Base-by-base conservation (phyloP, 2,888 invertebrate species). In the Prosopocoilus inquinatus region DNA sequence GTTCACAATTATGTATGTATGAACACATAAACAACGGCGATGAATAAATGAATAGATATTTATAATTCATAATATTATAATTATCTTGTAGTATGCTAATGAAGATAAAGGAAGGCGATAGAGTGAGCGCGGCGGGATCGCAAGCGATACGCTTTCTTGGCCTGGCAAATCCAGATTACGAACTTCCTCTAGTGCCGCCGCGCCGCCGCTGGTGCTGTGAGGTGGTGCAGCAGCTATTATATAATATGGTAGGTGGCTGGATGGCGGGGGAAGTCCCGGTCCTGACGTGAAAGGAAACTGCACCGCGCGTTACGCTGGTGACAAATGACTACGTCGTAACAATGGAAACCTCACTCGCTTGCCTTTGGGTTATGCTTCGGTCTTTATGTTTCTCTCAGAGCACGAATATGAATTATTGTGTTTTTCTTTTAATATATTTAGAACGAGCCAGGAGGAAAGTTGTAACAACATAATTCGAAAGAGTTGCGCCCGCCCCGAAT, bases 241-340 rank as follows among this genome's bases (percentile, higher is more conserved):
- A 60, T 62, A 60, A 60, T 60, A 60, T 60, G 60, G 60, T 60
- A 57, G 62, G 62, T 60, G 62, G 62, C 52, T 57, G 53, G 62
- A 59, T 56, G 53, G 58, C 52, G 47, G 50, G 61, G 63, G 60
- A 63, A 61, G 61, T 60, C 59, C 61, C 65, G 66, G 60, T 64
- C 58, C 65, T 67, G 67, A 67, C 67, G 65, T 67, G 67, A 67
- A 67, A 67, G 67, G 67, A 67, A 67, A 67, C 67, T 67, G 64
- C 64, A 64, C 64, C 64, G 63, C 65, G 65, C 65, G 65, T 65
- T 65, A 64, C 64, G 62, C 61, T 58, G 57, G 64, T 67, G 67
- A 67, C 67, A 67, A 67, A 67, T 67, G 67, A 67, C 67, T 67
- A 59, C 61, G 55, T 59, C 63, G 61, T 64, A 66, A 67, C 67